Base-by-base conservation (phyloP, 2,888 invertebrate species). In the Mythimna loreyi region DNA sequence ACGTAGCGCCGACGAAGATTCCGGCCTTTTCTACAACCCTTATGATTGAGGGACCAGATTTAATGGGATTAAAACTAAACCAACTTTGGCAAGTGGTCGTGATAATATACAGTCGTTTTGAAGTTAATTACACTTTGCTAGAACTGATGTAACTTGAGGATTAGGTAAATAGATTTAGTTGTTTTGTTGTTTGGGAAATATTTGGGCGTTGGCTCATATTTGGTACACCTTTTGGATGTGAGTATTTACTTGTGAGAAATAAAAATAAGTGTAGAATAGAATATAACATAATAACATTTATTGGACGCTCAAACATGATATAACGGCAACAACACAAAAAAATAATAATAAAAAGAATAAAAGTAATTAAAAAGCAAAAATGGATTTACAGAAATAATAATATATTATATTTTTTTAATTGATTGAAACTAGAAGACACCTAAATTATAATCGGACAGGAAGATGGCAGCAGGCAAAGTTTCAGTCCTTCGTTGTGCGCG, bases 31-130 rank as follows among this genome's bases (percentile, higher is more conserved):
- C 81, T 69, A 43, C 70, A 53, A 67, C 69, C 77, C 67, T 65
- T 74, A 83, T 75, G 85, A 85, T 85, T 69, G 83, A 72, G 71
- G 85, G 74, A 72, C 81, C 64, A 75, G 83, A 74, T 83, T 82
- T 77, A 83, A 83, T 83, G 60, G 81, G 81, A 82, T 82, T 82
- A 85, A 83, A 82, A 77, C 83, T 74, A 63, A 74, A 80, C 59
- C 67, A 25, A 62, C 65, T 72, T 66, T 11, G 63, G 53, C 1
- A 50, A 82, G 67, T 56, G 65, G 57, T 62, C 57, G 25, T 80
- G 72, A 80, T 76, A 74, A 70, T 84, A 67, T 57, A 67, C 60
- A 81, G 67, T 70, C 68, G 68, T 68, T 61, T 47, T 53, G 47
- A 59, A 84, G 67, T 76, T 80, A 68, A 67, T 80, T 65, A 82